Conservation (phyloP, 2,797 vertebrate genomes). For the Pogonophryne albipinna region DNA sequence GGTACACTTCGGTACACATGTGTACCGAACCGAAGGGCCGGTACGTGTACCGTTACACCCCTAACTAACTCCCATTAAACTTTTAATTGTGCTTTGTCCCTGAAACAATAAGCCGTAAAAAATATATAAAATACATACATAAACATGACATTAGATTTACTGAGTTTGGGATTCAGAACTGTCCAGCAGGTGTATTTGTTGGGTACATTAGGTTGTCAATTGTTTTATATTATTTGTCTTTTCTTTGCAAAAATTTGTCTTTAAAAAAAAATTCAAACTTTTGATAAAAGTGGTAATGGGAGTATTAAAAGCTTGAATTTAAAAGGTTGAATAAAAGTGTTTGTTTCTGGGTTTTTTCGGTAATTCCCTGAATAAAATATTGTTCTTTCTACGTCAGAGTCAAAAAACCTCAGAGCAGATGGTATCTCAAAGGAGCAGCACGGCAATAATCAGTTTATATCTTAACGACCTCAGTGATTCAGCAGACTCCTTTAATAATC, state of each 20-base stretch:
- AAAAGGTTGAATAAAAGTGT: background rate
- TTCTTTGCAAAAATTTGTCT: too few relatives aligned
- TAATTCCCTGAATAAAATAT: background rate
- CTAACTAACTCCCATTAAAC: too few relatives aligned
- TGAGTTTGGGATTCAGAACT: background rate
- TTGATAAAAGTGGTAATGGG: too few relatives aligned
- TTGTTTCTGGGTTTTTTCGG: background rate
- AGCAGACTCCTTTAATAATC: conserved; percentile 33
- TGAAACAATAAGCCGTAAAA: too few relatives aligned
- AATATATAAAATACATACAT: too few relatives aligned
- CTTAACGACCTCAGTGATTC: conserved; percentile 17
- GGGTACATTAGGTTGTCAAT: background rate
- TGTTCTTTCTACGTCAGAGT: background rate
- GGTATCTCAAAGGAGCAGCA: conserved; percentile 25
- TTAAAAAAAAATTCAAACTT: too few relatives aligned
- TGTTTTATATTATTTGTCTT: too few relatives aligned
- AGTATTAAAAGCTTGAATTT: background rate
- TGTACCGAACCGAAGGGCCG: too few relatives aligned
- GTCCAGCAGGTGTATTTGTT: background rate
- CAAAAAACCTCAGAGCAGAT: conserved; percentile 2
- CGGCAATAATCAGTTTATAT: conserved; percentile 45
- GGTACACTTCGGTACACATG: too few relatives aligned
- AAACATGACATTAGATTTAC: too few relatives aligned
- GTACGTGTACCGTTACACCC: too few relatives aligned
- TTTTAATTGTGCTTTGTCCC: too few relatives aligned